A percentile compares a stretch with the other conserved stretches of the same genome.
These are phyloP conservation scores for Eupithecia abbreviata DNA, from an alignment of 2,888 invertebrate species.

Conservation along the genomic window DNA sequence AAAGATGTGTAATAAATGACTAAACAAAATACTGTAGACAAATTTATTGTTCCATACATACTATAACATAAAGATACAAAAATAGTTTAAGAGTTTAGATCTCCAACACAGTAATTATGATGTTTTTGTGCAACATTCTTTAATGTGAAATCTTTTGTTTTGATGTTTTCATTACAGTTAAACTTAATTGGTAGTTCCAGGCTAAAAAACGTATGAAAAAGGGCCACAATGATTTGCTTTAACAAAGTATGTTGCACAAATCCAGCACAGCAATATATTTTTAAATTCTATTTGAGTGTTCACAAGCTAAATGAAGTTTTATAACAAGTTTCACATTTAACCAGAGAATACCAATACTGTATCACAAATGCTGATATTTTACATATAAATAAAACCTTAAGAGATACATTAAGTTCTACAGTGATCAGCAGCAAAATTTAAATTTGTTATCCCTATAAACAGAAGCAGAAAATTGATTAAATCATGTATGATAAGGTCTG, in stretches of 20 bases:
- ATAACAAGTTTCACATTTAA: constrained; percentile 35
- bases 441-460: constrained; percentile 46
- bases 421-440: constrained; percentile 51
- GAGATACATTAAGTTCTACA: constrained; percentile 52
- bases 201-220: neutral
- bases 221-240: neutral
- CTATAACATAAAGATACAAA: constrained; percentile 77
- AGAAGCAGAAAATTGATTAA: constrained; percentile 55
- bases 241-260: constrained; percentile 3
- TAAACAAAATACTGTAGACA: constrained; percentile 32
- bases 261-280: constrained; percentile 37
- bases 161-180: neutral
- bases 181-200: neutral
- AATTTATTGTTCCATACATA: constrained; percentile 66
- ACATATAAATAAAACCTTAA: constrained; percentile 57
- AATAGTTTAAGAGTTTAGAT: constrained; percentile 67
- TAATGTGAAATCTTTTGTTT: no score
- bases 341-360: constrained; percentile 45
- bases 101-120: constrained; percentile 47
- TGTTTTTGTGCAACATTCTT: constrained; percentile 4
- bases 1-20: neutral
- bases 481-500: constrained; percentile 41
- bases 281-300: constrained; percentile 50
- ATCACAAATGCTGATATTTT: constrained; percentile 51
- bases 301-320: constrained; percentile 35